Conservation (phyloP, 30 jellyfish, hydroid and myxozoan species). For the Sanderia malayensis region DNA sequence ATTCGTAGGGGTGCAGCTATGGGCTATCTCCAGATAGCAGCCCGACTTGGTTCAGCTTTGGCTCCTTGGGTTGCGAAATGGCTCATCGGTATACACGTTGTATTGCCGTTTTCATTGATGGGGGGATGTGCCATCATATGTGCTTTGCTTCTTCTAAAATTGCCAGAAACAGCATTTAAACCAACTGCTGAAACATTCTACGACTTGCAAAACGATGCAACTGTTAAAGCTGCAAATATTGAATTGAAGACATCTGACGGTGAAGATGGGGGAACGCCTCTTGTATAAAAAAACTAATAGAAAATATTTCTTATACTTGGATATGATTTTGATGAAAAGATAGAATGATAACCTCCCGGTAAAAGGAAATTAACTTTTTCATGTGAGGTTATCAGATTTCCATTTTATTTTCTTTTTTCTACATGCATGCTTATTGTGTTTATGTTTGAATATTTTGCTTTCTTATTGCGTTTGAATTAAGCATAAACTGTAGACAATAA, state of each 20-base stretch:
- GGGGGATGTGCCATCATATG: conserved; percentile 62
- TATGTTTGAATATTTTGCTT: too few species aligned
- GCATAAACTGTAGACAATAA: too few species aligned
- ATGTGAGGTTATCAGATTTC: too few species aligned
- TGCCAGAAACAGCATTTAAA: conserved; percentile 83
- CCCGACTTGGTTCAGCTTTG: conserved; percentile 81
- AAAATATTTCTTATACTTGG: too few species aligned
- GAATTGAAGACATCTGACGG: too few species aligned
- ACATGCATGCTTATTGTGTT: too few species aligned
- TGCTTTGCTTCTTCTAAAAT: conserved; percentile 40
- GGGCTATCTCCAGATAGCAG: conserved; percentile 87
- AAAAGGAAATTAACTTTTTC: too few species aligned
- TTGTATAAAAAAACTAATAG: background rate
- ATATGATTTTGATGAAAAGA: too few species aligned
- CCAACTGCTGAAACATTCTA: conserved; percentile 57
- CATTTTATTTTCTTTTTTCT: too few species aligned
- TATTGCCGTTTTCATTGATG: conserved; percentile 71
- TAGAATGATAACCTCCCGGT: too few species aligned
- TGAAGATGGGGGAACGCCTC: conserved; percentile 3
- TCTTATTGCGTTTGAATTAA: too few species aligned
- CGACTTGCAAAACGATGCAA: conserved; percentile 24
- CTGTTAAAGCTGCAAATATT: background rate
- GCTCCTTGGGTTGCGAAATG: conserved; percentile 95
- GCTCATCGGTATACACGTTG: conserved; percentile 49
- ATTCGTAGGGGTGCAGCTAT: conserved; percentile 89